phyloP scores from a whole-genome alignment of 2,888 invertebrate species.

The Andrena minutula region DNA sequence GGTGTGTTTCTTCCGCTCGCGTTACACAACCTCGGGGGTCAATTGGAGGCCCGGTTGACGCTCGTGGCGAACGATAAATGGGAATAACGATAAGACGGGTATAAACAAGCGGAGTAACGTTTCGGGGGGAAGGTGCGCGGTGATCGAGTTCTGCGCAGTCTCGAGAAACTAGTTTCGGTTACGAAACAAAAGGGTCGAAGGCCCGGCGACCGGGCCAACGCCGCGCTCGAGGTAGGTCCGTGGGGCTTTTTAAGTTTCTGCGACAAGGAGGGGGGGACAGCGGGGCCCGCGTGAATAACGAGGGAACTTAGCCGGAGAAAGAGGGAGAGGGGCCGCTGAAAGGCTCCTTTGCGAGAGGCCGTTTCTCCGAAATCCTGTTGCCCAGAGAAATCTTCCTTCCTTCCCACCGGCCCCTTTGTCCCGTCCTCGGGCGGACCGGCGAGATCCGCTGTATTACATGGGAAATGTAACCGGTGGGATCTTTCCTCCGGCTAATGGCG shows the following conservation, averaged over 20 bases:
- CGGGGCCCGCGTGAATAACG: conserved; percentile 19
- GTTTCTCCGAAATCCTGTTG: conserved; percentile 62
- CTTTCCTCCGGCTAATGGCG: background rate
- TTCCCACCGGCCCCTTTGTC: conserved; percentile 30
- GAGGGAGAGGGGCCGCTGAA: conserved; percentile 10
- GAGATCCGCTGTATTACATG: conserved; percentile 19
- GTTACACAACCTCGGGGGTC: too few species aligned
- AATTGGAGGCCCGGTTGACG: too few species aligned
- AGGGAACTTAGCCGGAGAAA: conserved; percentile 5
- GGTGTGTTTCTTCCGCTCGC: too few species aligned
- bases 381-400: conserved; percentile 52
- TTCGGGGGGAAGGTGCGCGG: background rate
- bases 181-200: conserved; percentile 61
- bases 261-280: background rate
- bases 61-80: too few species aligned
- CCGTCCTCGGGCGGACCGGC: background rate
- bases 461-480: conserved; percentile 13
- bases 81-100: too few species aligned
- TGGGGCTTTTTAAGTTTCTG: conserved; percentile 11
- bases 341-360: conserved; percentile 44
- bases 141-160: conserved; percentile 27
- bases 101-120: background rate
- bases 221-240: background rate
- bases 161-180: conserved; percentile 59
- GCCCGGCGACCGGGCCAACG: conserved; percentile 8